Base-by-base conservation (phyloP, 2,113 vertebrate genomes). In the Chaetodon trifascialis region DNA sequence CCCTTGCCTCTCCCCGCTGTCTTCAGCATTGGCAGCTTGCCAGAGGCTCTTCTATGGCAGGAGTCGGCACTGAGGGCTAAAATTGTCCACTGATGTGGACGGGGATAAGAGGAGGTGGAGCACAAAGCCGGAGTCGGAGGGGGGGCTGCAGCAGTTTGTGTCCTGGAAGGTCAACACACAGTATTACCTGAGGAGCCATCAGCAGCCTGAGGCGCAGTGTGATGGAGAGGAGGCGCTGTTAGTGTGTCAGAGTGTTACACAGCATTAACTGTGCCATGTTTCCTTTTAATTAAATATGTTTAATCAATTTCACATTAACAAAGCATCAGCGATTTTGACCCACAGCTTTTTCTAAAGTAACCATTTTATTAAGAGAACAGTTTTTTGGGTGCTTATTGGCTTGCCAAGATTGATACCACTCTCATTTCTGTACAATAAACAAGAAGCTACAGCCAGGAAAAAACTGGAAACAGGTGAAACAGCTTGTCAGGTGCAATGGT, bases 71-170 rank as follows among this genome's bases (percentile, higher is more conserved):
- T 23, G 83, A 84, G 89, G 87, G 86, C 90, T 92, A 93, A 93
- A 93, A 92, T 83, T 90, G 92, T 90, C 92, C 88, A 78, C 73
- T 77, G 91, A 93, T 91, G 90, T 90, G 88, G 67, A 83, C 73
- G 30, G 63, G 89, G 79, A 87, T 90, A 86, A 85, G 51, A 51
- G 85, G 81, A 73, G 88, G 84, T 52, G 85, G 82, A 74, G 82
- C 83, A 90, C 84, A 86, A 52, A 78, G 85, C 14, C 56, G 67
- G 58, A 65, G n/a, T 42, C 9, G n/a, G 64, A 34, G 63, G 42
- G 16, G 38, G 58, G 66, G 49, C 30, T 59, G 76, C 65, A 79
- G 64, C 30, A 73, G 71, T 73, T 69, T 80, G 75, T 80, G 80
- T 92, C 80, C 83, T 63, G 79, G 69, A 86, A 69, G 75, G 80